phyloP scores from a whole-genome alignment of 1,140 invertebrate species.

The Ectropis grisescens region DNA sequence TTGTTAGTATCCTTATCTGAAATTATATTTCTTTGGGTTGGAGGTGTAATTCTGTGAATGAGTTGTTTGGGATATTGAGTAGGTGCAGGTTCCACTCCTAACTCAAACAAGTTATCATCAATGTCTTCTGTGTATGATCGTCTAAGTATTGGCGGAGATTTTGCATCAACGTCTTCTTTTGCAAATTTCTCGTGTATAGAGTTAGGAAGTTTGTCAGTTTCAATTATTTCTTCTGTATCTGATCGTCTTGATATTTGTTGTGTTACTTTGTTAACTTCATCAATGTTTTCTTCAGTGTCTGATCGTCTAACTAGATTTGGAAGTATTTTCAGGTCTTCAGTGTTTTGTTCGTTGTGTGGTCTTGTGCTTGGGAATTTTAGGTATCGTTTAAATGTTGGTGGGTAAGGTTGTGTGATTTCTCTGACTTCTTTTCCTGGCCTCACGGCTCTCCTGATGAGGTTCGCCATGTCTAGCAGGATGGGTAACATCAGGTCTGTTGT shows the following conservation, averaged over 20 bases:
- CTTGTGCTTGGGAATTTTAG: no score
- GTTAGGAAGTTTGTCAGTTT: no score
- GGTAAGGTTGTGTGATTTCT: constrained; percentile 42
- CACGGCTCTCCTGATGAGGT: constrained; percentile 69
- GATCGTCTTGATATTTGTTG: no score
- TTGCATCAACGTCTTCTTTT: no score
- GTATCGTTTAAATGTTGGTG: no score
- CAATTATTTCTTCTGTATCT: no score
- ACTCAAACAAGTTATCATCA: constrained; percentile 7
- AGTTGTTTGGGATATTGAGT: constrained; percentile 10
- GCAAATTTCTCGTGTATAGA: no score
- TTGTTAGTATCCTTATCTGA: constrained; percentile 13
- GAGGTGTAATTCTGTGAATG: constrained; percentile 7
- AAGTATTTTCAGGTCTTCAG: no score
- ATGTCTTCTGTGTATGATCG: constrained; percentile 42
- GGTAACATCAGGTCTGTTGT: constrained; percentile 73
- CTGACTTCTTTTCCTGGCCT: constrained; percentile 36
- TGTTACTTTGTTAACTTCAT: no score
- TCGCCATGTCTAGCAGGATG: constrained; percentile 75
- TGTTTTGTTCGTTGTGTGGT: no score
- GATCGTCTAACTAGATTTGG: no score
- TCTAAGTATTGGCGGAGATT: constrained; percentile 48
- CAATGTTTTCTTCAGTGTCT: no score
- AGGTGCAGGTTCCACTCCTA: constrained; percentile 7
- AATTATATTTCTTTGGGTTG: neutral